Evolutionary conservation across 2,113 vertebrate species (phyloP).

Genomic region (Toxostoma redivivum): DNA sequence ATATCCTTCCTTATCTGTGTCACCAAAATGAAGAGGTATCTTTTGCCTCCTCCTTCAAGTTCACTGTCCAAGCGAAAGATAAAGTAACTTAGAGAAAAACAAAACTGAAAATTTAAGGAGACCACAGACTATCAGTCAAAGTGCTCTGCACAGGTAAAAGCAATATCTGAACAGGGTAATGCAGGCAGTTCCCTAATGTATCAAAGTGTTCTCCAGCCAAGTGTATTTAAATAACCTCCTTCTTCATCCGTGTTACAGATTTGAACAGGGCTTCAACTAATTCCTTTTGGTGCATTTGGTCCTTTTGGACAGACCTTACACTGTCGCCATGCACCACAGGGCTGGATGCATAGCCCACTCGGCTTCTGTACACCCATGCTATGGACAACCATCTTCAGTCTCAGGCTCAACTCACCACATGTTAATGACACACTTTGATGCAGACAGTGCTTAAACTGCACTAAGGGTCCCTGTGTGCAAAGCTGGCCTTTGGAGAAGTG

Average conservation of each 20-base stretch:
- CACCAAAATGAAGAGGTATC: not conserved
- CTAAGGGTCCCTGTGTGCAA: not conserved
- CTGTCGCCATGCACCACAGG: not conserved
- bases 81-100: not conserved
- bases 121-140: not conserved
- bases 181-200: not conserved
- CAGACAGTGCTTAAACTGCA: not conserved
- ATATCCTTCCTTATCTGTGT: not conserved
- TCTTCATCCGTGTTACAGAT: not conserved
- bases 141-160: not conserved
- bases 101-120: not conserved
- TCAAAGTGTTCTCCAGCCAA: not conserved
- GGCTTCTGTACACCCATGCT: not conserved
- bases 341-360: not conserved
- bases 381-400: accelerated
- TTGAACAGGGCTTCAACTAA: not conserved
- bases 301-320: not conserved
- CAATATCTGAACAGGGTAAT: not conserved
- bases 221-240: not conserved
- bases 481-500: not conserved
- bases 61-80: not conserved
- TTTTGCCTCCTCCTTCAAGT: not conserved
- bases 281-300: not conserved
- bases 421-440: not conserved
- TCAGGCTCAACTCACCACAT: not conserved